Evolutionary conservation across 2,888 invertebrate species (phyloP).

Genomic region (Aleiodes leptofemur): DNA sequence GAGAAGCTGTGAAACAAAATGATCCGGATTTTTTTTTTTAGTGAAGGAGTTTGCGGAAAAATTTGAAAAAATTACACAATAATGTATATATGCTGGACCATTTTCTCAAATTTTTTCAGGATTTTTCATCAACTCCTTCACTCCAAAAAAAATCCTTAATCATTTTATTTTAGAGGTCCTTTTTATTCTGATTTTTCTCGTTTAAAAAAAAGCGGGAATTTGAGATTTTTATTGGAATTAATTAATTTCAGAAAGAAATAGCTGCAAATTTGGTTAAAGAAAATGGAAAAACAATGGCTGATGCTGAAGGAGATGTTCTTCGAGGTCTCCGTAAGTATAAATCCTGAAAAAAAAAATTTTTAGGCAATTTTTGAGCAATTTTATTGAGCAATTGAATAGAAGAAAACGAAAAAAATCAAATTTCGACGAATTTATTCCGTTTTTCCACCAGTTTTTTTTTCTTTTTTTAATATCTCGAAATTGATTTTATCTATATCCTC

Average conservation of each 20-base stretch:
- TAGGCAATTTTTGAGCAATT: conserved; percentile 9
- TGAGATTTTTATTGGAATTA: not conserved
- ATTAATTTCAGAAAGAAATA: conserved; percentile 81
- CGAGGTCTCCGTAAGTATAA: conserved; percentile 93
- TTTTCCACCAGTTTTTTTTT: not conserved
- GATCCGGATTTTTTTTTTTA: too few relatives aligned
- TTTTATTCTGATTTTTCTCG: too few relatives aligned
- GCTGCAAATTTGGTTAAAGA: conserved; percentile 95
- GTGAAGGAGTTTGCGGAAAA: too few relatives aligned
- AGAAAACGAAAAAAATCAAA: not conserved
- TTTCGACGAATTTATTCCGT: not conserved
- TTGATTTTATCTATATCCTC: too few relatives aligned
- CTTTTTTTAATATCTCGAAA: too few relatives aligned
- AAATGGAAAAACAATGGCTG: conserved; percentile 97
- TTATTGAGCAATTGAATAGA: not conserved
- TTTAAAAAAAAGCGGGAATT: too few relatives aligned
- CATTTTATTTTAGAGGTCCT: too few relatives aligned
- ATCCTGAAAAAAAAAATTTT: not conserved
- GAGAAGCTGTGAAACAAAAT: too few relatives aligned
- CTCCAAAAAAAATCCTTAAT: too few relatives aligned
- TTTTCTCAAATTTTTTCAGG: not conserved
- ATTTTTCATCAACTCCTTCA: not conserved
- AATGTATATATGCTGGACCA: too few relatives aligned
- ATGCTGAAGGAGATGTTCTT: conserved; percentile 98
- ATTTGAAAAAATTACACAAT: too few relatives aligned